Evolutionary conservation across 64 coral and sea anemone species (phyloP), one percentile per base, ranked within the genome.

Genomic region (Actinia equina): DNA sequence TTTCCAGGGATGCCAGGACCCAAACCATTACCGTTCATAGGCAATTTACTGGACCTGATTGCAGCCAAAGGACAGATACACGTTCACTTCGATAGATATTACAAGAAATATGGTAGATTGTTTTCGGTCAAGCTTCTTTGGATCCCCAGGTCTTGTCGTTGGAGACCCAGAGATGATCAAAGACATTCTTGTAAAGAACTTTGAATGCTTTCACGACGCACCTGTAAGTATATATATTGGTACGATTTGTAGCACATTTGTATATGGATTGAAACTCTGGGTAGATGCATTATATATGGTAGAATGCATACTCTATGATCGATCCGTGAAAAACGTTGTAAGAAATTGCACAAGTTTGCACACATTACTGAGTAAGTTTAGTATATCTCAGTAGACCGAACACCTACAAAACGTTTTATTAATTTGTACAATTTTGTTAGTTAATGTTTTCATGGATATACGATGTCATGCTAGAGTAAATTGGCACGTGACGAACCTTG

Each of bases 171-270:
- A 89, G 23, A 89, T 89, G 43, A 69, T 89, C 5, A 89, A 57
- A 59, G 80, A 89, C 12, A 76, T 89, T 71, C 58, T 83, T 23
- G 81, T 89, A 15, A 89, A 89, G 79, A 64, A 89, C 46, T 89
- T 84, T 43, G 81, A 69, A 7, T 54, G 59, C 58, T 89, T 89
- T 25, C 44, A 63, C 20, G 88, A 89, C 26, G 64, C 82, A 70
- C 59, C 88, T 9, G 88, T 89, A 59, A 84, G 88, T 74, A 1
- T 37, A 1, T 37, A 37, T 37, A 74, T 74, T 13, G n/a, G 3
- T 14, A 26, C n/a, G 5, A n/a, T 65, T 11, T 23, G 19, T 65
- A 65, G 7, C 4, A n/a, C 15, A 65, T 65, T 65, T 65, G 6
- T 23, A 9, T 7, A 57, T 57, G 13, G 55, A 11, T 57, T 57